These are phyloP conservation scores for Salpingus planirostris DNA, from an alignment of 2,888 invertebrate species.

Conservation along the genomic window DNA sequence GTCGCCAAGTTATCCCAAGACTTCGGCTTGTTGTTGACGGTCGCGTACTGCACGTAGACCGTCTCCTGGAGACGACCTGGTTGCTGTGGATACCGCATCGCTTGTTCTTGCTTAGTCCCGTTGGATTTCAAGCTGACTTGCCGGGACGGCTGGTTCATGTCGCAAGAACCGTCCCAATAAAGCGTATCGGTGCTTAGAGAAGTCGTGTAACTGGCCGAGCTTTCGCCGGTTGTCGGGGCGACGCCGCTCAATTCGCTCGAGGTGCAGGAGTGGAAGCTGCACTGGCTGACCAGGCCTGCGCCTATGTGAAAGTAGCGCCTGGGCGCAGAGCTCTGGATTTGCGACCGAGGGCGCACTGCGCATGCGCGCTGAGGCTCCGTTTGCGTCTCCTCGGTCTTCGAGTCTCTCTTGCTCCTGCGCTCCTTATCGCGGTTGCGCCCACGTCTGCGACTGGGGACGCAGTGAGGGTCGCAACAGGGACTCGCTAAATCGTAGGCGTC, in stretches of 20 bases:
- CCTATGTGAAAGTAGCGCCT: constrained; percentile 56
- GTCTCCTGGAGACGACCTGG: constrained; percentile 38
- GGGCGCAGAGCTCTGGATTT: constrained; percentile 25
- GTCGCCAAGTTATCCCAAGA: constrained; percentile 86
- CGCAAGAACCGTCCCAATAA: constrained; percentile 61
- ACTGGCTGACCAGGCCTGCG: constrained; percentile 64
- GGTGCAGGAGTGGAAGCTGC: constrained; percentile 75
- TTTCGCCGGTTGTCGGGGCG: constrained; percentile 52
- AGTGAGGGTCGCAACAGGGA: constrained; percentile 79
- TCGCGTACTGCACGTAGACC: constrained; percentile 41
- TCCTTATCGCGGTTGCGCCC: constrained; percentile 26
- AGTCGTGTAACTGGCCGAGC: constrained; percentile 74
- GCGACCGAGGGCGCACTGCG: constrained; percentile 33
- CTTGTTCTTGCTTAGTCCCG: constrained; percentile 41
- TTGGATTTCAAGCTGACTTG: constrained; percentile 41
- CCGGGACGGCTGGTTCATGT: constrained; percentile 35
- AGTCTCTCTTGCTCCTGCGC: constrained; percentile 46
- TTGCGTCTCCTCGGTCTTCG: constrained; percentile 41
- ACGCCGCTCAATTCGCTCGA: constrained; percentile 64
- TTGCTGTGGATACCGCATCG: constrained; percentile 35
- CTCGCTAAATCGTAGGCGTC: constrained; percentile 82
- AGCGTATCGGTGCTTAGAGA: constrained; percentile 80
- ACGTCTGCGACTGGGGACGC: constrained; percentile 58
- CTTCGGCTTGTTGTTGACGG: constrained; percentile 71
- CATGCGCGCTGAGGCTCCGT: constrained; percentile 41